phyloP scores from a whole-genome alignment of 2,797 vertebrate species.

The Semotilus atromaculatus region DNA sequence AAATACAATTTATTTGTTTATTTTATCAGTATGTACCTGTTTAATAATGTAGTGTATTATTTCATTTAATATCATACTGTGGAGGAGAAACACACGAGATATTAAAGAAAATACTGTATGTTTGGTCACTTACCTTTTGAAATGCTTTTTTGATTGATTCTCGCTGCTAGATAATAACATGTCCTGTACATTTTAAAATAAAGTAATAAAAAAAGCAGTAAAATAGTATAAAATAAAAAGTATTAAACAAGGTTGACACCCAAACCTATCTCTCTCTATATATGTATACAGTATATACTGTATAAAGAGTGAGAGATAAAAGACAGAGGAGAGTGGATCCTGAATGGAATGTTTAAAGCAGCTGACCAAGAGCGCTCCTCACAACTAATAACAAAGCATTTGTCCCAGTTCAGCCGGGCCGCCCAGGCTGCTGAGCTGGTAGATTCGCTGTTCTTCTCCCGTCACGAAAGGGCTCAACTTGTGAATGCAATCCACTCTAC shows the following conservation, averaged over 20 bases:
- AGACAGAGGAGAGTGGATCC: conserved; percentile 15
- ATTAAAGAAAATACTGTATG: neutral
- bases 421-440: conserved; percentile 60
- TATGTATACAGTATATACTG: neutral
- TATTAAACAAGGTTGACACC: neutral
- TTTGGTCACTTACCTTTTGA: neutral
- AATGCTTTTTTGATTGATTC: neutral
- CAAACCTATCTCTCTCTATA: neutral
- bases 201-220: neutral
- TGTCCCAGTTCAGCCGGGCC: conserved; percentile 55
- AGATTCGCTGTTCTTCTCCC: conserved; percentile 48
- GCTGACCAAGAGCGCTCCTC: neutral
- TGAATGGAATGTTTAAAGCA: conserved; percentile 12
- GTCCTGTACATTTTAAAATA: too few species aligned
- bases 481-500: conserved; percentile 59
- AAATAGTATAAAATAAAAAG: neutral
- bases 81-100: neutral
- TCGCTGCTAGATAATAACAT: too few species aligned
- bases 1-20: neutral
- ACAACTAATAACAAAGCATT: conserved; percentile 60
- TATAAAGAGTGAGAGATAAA: conserved; percentile 44
- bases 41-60: neutral
- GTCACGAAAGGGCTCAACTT: conserved; percentile 56
- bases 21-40: neutral
- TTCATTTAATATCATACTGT: neutral